These are phyloP conservation scores for Leptatherina wallacei DNA, from an alignment of 2,797 vertebrate species.

Conservation along the genomic window DNA sequence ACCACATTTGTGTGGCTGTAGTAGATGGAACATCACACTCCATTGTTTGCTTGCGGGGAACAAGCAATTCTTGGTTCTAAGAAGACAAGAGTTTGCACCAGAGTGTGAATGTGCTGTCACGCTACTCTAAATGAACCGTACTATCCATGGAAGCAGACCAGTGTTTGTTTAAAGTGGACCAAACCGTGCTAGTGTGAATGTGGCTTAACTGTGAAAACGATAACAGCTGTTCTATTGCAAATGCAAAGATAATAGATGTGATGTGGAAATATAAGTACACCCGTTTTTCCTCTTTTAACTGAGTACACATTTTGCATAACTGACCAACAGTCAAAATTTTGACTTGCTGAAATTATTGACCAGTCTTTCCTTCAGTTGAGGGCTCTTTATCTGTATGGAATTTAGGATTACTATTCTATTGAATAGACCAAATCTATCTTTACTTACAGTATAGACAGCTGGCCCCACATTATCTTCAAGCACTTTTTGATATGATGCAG, in stretches of 20 bases:
- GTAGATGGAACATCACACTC: too few relatives aligned
- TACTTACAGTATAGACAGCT: background rate
- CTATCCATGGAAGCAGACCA: too few relatives aligned
- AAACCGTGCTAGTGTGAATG: background rate
- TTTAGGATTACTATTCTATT: background rate
- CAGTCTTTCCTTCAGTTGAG: background rate
- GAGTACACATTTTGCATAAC: background rate
- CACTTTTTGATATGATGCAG: background rate
- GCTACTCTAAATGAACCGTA: too few relatives aligned
- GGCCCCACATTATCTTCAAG: background rate
- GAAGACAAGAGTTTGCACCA: too few relatives aligned
- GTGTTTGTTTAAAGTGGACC: too few relatives aligned
- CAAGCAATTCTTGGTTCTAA: too few relatives aligned
- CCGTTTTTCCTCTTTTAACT: background rate
- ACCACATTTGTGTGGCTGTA: too few relatives aligned
- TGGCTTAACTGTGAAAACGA: background rate
- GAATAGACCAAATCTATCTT: background rate
- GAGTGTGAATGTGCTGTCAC: too few relatives aligned
- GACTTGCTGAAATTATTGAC: background rate
- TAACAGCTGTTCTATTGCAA: background rate
- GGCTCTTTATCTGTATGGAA: background rate
- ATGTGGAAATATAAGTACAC: background rate
- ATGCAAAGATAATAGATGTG: background rate
- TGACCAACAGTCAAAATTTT: background rate
- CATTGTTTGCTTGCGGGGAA: too few relatives aligned